Conservation (phyloP, 1,140 invertebrate genomes). For the Dendrolimus kikuchii region DNA sequence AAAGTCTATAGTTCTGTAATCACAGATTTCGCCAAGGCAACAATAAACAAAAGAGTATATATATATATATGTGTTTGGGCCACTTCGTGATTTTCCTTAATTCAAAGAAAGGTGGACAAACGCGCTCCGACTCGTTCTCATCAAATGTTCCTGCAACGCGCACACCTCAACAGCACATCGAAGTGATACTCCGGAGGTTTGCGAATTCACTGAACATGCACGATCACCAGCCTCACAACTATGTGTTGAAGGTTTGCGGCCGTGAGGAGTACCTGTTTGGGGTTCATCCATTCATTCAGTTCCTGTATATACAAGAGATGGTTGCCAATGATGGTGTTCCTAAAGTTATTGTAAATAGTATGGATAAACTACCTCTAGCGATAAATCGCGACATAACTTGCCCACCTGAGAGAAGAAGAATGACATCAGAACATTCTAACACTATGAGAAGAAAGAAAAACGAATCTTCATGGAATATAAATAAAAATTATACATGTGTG, state of each 20-base stretch:
- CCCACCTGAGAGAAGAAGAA: slow-evolving; percentile 39
- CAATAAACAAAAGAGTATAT: no score
- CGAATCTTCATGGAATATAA: slow-evolving; percentile 83
- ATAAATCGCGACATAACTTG: slow-evolving; percentile 40
- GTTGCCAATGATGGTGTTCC: slow-evolving; percentile 78
- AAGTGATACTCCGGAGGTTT: slow-evolving; percentile 80
- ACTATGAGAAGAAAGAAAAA: slow-evolving; percentile 68
- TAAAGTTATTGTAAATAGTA: slow-evolving; percentile 77
- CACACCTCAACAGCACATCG: slow-evolving; percentile 80
- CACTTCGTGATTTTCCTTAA: no score
- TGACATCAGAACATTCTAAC: slow-evolving; percentile 58
- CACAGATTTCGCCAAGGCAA: no score
- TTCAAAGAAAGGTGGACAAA: no score
- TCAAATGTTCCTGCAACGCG: slow-evolving; percentile 79
- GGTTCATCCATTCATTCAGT: slow-evolving; percentile 86
- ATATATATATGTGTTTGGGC: no score
- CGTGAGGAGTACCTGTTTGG: slow-evolving; percentile 89
- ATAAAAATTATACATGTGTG: slow-evolving; percentile 79
- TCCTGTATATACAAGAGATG: slow-evolving; percentile 86
- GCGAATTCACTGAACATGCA: slow-evolving; percentile 78
- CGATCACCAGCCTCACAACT: slow-evolving; percentile 77
- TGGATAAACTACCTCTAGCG: slow-evolving; percentile 72
- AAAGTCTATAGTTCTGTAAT: no score
- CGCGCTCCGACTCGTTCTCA: slow-evolving; percentile 81
- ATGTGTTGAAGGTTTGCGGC: slow-evolving; percentile 87